phyloP scores from a whole-genome alignment of 2,888 invertebrate genomes.

The Odontocolon sp. region DNA sequence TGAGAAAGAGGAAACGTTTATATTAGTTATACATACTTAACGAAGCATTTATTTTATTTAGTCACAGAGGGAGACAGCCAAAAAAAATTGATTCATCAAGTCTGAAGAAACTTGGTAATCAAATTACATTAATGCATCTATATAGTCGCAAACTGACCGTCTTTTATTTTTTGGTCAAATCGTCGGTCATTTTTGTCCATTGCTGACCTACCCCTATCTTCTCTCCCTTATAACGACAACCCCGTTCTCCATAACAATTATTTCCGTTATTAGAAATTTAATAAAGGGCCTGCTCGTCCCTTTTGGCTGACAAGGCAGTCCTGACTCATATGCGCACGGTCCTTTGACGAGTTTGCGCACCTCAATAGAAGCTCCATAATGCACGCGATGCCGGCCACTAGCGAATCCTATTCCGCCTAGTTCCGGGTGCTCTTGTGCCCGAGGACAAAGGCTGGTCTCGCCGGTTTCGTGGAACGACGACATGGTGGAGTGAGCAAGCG shows the following conservation, averaged over 20 bases:
- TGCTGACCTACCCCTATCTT: not conserved
- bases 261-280: constrained; percentile 79
- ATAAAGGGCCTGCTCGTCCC: constrained; percentile 69
- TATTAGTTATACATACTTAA: not conserved
- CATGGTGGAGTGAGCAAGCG: constrained; percentile 29
- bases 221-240: not conserved
- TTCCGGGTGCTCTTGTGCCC: not conserved
- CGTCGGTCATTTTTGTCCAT: not conserved
- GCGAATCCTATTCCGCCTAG: not conserved
- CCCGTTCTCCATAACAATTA: constrained; percentile 76
- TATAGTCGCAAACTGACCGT: too few species aligned
- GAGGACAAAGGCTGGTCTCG: constrained; percentile 23
- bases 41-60: too few species aligned
- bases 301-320: not conserved
- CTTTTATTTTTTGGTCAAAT: too few species aligned
- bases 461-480: constrained; percentile 9
- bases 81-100: too few species aligned
- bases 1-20: too few species aligned
- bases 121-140: too few species aligned
- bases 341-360: constrained; percentile 57
- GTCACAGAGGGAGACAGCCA: too few species aligned
- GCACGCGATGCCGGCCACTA: constrained; percentile 36
- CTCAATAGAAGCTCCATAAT: constrained; percentile 54
- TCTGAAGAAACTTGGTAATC: too few species aligned
- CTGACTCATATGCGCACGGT: constrained; percentile 15